phyloP scores from a whole-genome alignment of 2,797 vertebrate species.

The Ctenopoma multispine region DNA sequence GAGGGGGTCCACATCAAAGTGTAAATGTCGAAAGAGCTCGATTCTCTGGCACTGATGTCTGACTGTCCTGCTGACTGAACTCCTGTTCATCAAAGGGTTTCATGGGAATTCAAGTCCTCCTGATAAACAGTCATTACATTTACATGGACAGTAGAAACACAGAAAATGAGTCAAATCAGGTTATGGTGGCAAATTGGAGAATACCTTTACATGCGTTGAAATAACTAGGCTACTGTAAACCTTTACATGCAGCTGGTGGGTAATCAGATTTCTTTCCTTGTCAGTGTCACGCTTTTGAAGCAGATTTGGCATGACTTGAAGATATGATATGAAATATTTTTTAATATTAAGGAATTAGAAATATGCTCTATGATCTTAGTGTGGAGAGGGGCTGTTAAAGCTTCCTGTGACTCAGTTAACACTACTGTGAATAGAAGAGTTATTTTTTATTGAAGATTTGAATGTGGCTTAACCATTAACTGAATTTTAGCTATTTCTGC shows the following conservation, averaged over 20 bases:
- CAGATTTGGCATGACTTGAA: slow-evolving; percentile 27
- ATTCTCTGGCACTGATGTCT: slow-evolving; percentile 76
- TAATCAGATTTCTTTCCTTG: slow-evolving; percentile 41
- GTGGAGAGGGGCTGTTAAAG: too few species aligned
- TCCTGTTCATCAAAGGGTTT: slow-evolving; percentile 67
- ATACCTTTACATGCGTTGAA: slow-evolving; percentile 34
- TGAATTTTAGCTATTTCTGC: too few species aligned
- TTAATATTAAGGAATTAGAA: too few species aligned
- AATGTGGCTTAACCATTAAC: too few species aligned
- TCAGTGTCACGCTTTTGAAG: slow-evolving; percentile 36
- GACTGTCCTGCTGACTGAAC: slow-evolving; percentile 77
- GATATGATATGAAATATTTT: not conserved
- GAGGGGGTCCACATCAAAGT: slow-evolving; percentile 82
- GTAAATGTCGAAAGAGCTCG: slow-evolving; percentile 73
- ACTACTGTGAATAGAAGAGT: too few species aligned
- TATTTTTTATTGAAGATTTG: too few species aligned
- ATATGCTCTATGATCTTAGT: too few species aligned
- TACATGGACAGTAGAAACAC: slow-evolving; percentile 37
- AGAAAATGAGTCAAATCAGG: slow-evolving; percentile 51
- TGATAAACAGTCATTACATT: slow-evolving; percentile 50
- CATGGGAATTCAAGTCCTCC: slow-evolving; percentile 69
- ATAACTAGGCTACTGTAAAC: slow-evolving; percentile 53
- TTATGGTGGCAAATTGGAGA: slow-evolving; percentile 43
- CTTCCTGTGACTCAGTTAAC: too few species aligned
- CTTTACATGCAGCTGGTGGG: slow-evolving; percentile 40